Conservation (phyloP, 2,888 invertebrate genomes). For the Nomada goodeniana region DNA sequence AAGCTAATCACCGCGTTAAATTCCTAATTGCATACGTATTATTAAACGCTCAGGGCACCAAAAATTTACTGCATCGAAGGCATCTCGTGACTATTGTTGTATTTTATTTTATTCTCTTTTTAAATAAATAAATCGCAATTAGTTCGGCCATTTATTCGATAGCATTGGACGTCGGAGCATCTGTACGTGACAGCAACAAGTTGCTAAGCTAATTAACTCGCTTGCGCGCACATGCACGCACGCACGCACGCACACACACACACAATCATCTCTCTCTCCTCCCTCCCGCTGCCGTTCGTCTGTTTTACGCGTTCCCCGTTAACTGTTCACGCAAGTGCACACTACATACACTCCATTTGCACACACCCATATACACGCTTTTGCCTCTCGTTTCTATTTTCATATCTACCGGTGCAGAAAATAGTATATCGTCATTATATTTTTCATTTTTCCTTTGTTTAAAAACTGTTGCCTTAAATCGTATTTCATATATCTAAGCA, state of each 20-base stretch:
- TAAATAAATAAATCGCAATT: conserved; percentile 80
- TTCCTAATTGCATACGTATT: conserved; percentile 40
- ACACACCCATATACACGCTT: conserved; percentile 1
- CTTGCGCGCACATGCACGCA: conserved; percentile 33
- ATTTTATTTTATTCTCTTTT: conserved; percentile 65
- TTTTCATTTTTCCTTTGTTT: conserved; percentile 56
- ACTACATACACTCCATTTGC: background rate
- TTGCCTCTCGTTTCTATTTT: conserved; percentile 25
- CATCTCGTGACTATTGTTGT: conserved; percentile 83
- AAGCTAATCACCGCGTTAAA: conserved; percentile 32
- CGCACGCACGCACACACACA: too few relatives aligned
- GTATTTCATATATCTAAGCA: conserved; percentile 66
- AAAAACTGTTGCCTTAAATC: conserved; percentile 62
- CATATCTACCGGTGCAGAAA: conserved; percentile 74
- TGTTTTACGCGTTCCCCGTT: background rate
- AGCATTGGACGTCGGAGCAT: conserved; percentile 77
- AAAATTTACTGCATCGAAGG: conserved; percentile 80
- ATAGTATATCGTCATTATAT: conserved; percentile 72
- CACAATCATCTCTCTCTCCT: background rate
- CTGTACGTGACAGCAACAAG: conserved; percentile 70
- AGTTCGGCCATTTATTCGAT: conserved; percentile 66
- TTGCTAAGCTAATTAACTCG: conserved; percentile 60
- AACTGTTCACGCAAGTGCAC: background rate
- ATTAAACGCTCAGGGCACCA: conserved; percentile 76
- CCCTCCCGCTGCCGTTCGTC: background rate